Evolutionary conservation across 1,140 invertebrate genomes (phyloP), one percentile per base, ranked within the genome.

Genomic region (Drosophila chauvacae): DNA sequence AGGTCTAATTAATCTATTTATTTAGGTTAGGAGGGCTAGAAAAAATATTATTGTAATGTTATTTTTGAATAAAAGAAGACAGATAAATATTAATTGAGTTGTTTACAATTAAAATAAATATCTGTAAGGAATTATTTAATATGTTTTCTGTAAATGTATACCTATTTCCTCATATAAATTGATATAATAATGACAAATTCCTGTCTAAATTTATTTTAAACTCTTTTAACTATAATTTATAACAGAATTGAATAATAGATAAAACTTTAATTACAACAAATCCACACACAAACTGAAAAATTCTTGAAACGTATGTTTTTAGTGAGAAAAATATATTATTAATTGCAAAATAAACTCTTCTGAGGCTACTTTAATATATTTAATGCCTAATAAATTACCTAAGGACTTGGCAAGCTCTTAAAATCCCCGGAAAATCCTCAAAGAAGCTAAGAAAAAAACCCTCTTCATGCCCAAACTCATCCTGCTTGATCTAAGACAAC

Each of bases 1-100:
- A 39, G 44, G 6, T 59, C 30, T 30, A 60, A 60, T 72, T 72
- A 72, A 72, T 72, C 55, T 72, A 60, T 72, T 72, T 72, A 71
- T 35, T 26, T 50, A 30, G 28, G 28, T 14, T 10, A 30, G 33
- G 2, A 50, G 23, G 41, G 58, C 53, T 33, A 35, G 20, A 3
- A 11, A 7, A 33, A 35, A 48, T 60, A 35, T 48, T 47, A 47
- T 30, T 47, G 2, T 7, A 20, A 50, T 11, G 45, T 35, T 28
- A 28, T 59, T 59, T 10, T 3, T 9, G 3, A 14, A 26, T 3
- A 45, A 30, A 58, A 7, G 44, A 28, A n/a, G 1, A 16, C 1
- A n/a, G 16, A 1, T 18, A 44, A 30, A 33, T 7, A 33, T 10
- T 5, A 18, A 26, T 13, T 5, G 5, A 30, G 26, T 16, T 20